phyloP scores from a whole-genome alignment of 2,888 invertebrate species.

The Heliconius ismenius region DNA sequence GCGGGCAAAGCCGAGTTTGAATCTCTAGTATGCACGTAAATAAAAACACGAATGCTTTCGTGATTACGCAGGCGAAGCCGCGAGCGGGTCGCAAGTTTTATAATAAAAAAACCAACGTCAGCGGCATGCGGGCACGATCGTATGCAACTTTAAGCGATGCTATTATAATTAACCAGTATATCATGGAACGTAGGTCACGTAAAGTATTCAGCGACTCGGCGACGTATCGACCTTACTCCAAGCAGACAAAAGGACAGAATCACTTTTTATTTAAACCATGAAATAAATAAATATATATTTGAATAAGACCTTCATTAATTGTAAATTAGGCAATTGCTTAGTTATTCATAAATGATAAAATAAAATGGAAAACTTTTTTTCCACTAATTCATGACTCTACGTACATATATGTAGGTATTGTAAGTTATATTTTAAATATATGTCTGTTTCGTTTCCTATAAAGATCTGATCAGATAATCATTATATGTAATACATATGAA shows the following conservation, averaged over 20 bases:
- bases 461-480: too few species aligned
- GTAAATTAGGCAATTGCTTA: not conserved
- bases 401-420: too few species aligned
- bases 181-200: slow-evolving; percentile 24
- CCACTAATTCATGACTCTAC: not conserved
- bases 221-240: slow-evolving; percentile 11
- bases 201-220: slow-evolving; percentile 11
- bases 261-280: slow-evolving; percentile 7
- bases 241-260: slow-evolving; percentile 2
- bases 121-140: not conserved
- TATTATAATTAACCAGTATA: slow-evolving; percentile 22
- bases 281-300: not conserved
- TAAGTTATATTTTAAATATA: too few species aligned
- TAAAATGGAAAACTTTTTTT: not conserved
- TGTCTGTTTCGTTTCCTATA: too few species aligned
- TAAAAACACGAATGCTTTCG: too few species aligned
- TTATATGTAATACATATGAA: too few species aligned
- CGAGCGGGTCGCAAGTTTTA: not conserved
- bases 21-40: too few species aligned
- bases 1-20: too few species aligned
- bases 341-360: not conserved
- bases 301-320: not conserved
- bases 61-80: too few species aligned
- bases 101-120: slow-evolving; percentile 6
- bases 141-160: slow-evolving; percentile 14